Percentiles rank a stretch among this genome's conserved stretches.
phyloP scores from a whole-genome alignment of 2,797 vertebrate species.

The Poeciliopsis presidionis region DNA sequence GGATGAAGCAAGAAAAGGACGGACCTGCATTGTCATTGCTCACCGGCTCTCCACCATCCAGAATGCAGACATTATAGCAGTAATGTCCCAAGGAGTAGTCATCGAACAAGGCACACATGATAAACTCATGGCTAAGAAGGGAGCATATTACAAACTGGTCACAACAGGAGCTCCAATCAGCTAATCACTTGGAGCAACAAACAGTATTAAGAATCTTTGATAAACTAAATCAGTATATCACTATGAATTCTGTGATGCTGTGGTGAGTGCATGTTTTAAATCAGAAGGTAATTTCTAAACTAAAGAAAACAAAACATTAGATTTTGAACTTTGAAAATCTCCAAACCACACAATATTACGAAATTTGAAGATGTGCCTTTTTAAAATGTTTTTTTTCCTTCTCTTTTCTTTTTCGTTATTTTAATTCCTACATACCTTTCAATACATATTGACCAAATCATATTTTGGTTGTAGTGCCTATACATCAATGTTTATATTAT shows the following conservation, averaged over 20 bases:
- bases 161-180: conserved; percentile 84
- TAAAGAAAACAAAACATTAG: not conserved
- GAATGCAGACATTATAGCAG: conserved; percentile 83
- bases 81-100: conserved; percentile 83
- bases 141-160: conserved; percentile 84
- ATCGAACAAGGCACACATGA: conserved; percentile 83
- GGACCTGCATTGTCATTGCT: conserved; percentile 86
- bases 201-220: not conserved
- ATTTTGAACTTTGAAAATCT: not conserved
- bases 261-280: not conserved
- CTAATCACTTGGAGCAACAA: conserved; percentile 44
- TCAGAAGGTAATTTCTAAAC: not conserved
- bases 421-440: not conserved
- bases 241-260: not conserved
- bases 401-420: not conserved
- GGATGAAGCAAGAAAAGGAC: conserved; percentile 83
- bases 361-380: not conserved
- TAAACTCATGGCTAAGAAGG: conserved; percentile 80
- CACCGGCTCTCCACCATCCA: conserved; percentile 86
- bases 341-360: not conserved
- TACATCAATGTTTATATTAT: not conserved
- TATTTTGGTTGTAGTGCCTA: not conserved
- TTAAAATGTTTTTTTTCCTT: not conserved
- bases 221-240: not conserved
- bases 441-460: not conserved